phyloP scores from a whole-genome alignment of 2,888 invertebrate species.

The Gastrophysa polygoni region DNA sequence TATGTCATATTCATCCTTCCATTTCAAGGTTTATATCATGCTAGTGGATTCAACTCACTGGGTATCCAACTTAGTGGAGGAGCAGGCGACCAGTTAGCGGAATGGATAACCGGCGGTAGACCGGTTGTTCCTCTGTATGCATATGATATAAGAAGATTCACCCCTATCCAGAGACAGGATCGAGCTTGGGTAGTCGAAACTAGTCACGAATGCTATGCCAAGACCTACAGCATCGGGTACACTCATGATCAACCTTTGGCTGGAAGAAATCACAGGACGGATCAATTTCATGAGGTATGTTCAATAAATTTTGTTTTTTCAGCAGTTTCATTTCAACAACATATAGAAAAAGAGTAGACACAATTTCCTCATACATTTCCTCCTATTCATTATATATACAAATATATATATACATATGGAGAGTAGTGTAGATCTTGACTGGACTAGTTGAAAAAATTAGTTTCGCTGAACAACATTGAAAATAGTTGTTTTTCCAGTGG shows the following conservation, averaged over 20 bases:
- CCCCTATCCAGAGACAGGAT: constrained; percentile 72
- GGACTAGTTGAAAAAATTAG: too few species aligned
- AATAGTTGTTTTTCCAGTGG: too few species aligned
- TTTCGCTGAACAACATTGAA: too few species aligned
- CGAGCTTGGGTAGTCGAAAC: constrained; percentile 79
- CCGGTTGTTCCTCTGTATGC: constrained; percentile 85
- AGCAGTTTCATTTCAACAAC: too few species aligned
- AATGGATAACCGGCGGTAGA: constrained; percentile 83
- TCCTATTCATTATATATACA: too few species aligned
- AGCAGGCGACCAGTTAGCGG: constrained; percentile 81
- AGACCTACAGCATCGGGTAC: constrained; percentile 83
- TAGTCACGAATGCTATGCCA: constrained; percentile 88
- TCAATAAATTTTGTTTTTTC: background rate
- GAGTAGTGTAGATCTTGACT: too few species aligned
- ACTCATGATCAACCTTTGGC: constrained; percentile 84
- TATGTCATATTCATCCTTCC: background rate
- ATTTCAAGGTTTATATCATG: constrained; percentile 75
- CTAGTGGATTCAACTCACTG: constrained; percentile 88
- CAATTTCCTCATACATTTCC: too few species aligned
- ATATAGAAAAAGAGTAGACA: too few species aligned
- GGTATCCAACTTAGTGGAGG: constrained; percentile 94
- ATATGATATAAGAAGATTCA: constrained; percentile 86
- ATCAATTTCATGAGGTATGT: constrained; percentile 69
- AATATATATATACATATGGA: too few species aligned
- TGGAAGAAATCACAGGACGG: constrained; percentile 73